Evolutionary conservation across 2,113 vertebrate genomes (phyloP).

Genomic region (Turdus rufiventris): DNA sequence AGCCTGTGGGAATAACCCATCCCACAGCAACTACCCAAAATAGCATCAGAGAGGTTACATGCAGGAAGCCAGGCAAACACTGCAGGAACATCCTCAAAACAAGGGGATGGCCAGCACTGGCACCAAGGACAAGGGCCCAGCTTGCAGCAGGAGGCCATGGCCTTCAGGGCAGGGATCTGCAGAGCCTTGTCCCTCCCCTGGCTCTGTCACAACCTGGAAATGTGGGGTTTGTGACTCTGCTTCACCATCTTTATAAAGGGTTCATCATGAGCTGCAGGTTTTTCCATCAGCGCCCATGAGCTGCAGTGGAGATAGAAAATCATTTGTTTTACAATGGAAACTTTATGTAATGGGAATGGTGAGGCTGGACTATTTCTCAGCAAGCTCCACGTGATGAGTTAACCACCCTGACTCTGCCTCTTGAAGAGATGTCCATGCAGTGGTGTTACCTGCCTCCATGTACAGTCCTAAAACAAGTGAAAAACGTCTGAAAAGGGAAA

Average conservation of each 20-base stretch:
- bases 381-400: background rate
- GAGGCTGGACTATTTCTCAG: background rate
- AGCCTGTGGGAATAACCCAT: background rate
- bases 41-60: background rate
- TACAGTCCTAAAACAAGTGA: background rate
- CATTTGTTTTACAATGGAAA: background rate
- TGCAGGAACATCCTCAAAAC: fast-evolving
- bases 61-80: background rate
- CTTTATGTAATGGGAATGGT: background rate
- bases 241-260: background rate
- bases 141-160: background rate
- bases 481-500: background rate
- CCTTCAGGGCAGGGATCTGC: background rate
- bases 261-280: background rate
- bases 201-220: background rate
- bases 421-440: background rate
- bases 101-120: background rate
- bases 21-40: background rate
- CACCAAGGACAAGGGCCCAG: background rate
- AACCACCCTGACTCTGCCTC: background rate
- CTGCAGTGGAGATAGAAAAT: background rate
- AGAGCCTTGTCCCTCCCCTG: background rate
- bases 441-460: fast-evolving
- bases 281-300: background rate
- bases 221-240: background rate